Evolutionary conservation across 2,113 vertebrate genomes (phyloP), one percentile per base, ranked within the genome.

Genomic region (Zootoca vivipara): DNA sequence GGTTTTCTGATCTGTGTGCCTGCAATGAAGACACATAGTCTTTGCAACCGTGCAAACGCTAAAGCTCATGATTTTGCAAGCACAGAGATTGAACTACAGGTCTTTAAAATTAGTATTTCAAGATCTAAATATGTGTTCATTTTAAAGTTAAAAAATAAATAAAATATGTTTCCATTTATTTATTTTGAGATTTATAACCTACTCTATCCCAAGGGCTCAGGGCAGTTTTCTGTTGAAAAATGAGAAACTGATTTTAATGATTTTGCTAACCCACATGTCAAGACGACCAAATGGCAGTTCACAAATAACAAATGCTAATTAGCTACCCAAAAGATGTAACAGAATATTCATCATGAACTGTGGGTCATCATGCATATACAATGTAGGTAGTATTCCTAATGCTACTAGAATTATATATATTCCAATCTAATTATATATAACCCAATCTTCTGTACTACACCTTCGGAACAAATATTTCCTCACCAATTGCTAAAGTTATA

Each of bases 341-440:
- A 58, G 42, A 72, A 87, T 73, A 81, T 72, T 72, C 78, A 80
- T 52, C 20, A 72, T 84, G 65, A 73, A 72, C 42, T 84, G 40
- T 24, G 33, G 24, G 33, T 72, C 67, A 87, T 16, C 46, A 52
- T 69, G 35, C 15, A 40, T n/a, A 7, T 52, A 79, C 30, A 52
- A 67, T 69, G 33, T 56, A 78, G 1, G 33, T 56, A 78, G 1
- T 74, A 46, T 85, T 74, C 20, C 30, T 69, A 46, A 78, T 65
- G 38, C 64, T 33, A 33, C 28, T 67, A 78, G 26, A 18, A n/a
- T n/a, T n/a, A n/a, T n/a, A n/a, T n/a, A n/a, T n/a, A n/a, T n/a
- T n/a, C n/a, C n/a, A n/a, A n/a, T n/a, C n/a, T n/a, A n/a, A n/a
- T n/a, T n/a, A n/a, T n/a, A n/a, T 65, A 70, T 69, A 78, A 33